Conservation (phyloP, 1,140 invertebrate species). For the Eriocheir sinensis region DNA sequence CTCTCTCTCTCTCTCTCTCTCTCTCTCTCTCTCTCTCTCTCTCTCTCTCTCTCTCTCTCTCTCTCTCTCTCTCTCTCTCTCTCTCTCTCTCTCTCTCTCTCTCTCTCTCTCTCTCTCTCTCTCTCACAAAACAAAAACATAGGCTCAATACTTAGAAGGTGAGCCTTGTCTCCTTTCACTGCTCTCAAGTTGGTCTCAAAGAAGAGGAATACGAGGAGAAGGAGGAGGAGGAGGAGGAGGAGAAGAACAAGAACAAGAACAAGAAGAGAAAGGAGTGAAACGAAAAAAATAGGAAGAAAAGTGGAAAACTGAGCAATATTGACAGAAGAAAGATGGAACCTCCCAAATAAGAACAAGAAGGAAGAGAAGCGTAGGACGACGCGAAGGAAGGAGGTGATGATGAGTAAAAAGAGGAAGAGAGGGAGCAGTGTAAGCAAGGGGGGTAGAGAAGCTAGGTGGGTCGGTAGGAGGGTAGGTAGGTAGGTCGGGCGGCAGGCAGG, state of each 20-base stretch:
- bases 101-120: too few species aligned
- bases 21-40: not conserved
- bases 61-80: not conserved
- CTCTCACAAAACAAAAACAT: too few species aligned
- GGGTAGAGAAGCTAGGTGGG: not conserved
- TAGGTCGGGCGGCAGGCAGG: not conserved
- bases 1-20: not conserved
- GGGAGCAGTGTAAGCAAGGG: too few species aligned
- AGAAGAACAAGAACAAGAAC: not conserved
- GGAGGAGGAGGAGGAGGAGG: not conserved
- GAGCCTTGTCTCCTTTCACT: slow-evolving; percentile 4
- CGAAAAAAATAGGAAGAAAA: too few species aligned
- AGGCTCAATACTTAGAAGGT: too few species aligned
- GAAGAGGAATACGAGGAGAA: not conserved
- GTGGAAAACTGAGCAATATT: not conserved
- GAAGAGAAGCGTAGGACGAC: not conserved
- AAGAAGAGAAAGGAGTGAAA: not conserved
- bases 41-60: slow-evolving; percentile 27
- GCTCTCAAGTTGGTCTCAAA: too few species aligned
- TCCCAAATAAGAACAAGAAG: not conserved
- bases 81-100: too few species aligned
- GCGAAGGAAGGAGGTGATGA: not conserved
- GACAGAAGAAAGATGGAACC: not conserved
- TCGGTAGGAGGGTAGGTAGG: not conserved
- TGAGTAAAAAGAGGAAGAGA: not conserved